Evolutionary conservation across 2,797 vertebrate species (phyloP).

Genomic region (Coregonus sp.): DNA sequence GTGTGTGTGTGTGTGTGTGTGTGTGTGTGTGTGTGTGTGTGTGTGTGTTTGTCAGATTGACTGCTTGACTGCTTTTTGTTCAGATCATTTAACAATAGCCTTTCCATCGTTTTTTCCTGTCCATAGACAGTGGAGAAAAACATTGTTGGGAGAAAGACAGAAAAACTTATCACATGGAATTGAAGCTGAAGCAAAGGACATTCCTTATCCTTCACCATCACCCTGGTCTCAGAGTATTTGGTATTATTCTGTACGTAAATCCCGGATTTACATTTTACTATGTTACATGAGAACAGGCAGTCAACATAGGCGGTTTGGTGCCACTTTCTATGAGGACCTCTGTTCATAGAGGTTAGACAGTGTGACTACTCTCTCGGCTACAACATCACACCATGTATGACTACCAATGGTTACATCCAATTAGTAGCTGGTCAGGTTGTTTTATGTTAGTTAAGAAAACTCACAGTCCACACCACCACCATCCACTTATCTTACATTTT

Average conservation of each 20-base stretch:
- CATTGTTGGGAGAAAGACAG: background rate
- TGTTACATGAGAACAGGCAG: too few relatives aligned
- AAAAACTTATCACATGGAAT: background rate
- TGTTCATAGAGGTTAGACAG: background rate
- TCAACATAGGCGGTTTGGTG: too few relatives aligned
- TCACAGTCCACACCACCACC: background rate
- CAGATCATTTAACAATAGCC: background rate
- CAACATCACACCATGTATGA: constrained; percentile 45
- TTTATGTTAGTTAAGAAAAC: constrained; percentile 64
- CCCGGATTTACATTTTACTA: too few relatives aligned
- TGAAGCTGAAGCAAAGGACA: background rate
- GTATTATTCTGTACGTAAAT: too few relatives aligned
- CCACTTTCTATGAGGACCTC: too few relatives aligned
- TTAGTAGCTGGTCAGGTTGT: constrained; percentile 67
- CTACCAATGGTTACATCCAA: constrained; percentile 67
- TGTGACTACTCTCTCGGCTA: constrained; percentile 41
- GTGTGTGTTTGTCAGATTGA: constrained; percentile 1
- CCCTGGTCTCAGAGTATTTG: too few relatives aligned
- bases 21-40: background rate
- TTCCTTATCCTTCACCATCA: background rate
- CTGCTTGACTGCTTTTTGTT: constrained; percentile 1
- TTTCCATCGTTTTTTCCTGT: background rate
- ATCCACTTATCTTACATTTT: background rate
- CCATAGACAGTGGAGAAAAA: background rate
- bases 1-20: background rate